A percentile compares a stretch with the other conserved stretches of the same genome.
Conservation (phyloP, 1,140 invertebrate genomes). For the Hirudo medicinalis region DNA sequence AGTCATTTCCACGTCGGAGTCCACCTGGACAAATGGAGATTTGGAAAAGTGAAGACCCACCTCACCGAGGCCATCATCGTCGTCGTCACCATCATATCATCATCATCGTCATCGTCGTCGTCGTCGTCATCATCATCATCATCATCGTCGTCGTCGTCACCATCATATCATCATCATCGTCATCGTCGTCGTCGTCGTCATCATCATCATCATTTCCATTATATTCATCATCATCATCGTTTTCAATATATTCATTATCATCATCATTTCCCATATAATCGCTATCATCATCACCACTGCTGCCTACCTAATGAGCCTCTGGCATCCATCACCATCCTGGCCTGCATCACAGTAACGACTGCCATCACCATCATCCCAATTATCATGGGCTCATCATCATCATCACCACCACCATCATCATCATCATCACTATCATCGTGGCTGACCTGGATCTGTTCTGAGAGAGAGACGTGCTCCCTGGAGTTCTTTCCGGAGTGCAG, state of each 20-base stretch:
- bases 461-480: no score
- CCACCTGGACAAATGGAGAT: not conserved
- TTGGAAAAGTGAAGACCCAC: not conserved
- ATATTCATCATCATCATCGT: constrained; percentile 1
- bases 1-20: constrained; percentile 4
- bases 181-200: not conserved
- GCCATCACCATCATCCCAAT: not conserved
- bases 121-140: no score
- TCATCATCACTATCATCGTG: not conserved
- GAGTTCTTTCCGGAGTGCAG: not conserved
- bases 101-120: not conserved
- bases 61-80: not conserved
- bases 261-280: no score
- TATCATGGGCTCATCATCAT: not conserved
- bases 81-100: not conserved
- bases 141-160: not conserved
- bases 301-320: not conserved
- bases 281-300: not conserved
- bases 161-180: not conserved
- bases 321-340: no score
- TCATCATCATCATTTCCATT: not conserved
- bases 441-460: not conserved
- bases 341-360: not conserved
- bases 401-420: not conserved
- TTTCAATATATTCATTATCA: not conserved